phyloP scores from a whole-genome alignment of 2,113 vertebrate genomes.

The Periophthalmus modestus region DNA sequence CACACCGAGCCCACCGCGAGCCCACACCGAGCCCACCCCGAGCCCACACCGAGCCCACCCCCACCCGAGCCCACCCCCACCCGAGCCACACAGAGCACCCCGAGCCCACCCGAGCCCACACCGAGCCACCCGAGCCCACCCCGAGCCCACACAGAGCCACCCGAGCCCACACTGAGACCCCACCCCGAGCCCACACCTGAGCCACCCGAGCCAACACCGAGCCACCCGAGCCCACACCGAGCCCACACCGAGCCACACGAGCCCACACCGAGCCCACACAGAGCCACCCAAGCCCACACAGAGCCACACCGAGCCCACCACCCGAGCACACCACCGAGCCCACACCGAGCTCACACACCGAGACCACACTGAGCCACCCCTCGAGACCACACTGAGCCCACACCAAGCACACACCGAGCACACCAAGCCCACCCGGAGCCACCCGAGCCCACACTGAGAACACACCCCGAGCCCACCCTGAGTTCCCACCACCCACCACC shows the following conservation, averaged over 20 bases:
- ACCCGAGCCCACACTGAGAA: constrained; percentile 34
- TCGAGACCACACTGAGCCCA: constrained; percentile 40
- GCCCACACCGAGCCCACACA: constrained; percentile 35
- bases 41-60: constrained; percentile 42
- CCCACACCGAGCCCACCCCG: constrained; percentile 36
- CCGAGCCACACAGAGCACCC: constrained; percentile 34
- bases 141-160: constrained; percentile 19
- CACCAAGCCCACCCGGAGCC: constrained; percentile 38
- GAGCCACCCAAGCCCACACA: no score
- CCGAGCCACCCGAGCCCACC: constrained; percentile 49
- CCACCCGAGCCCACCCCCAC: constrained; percentile 37
- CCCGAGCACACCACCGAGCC: constrained; percentile 21
- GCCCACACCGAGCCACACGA: constrained; percentile 7
- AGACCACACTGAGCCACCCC: constrained; percentile 35
- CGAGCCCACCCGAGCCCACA: constrained; percentile 38
- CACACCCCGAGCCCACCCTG: constrained; percentile 24
- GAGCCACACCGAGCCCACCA: constrained; percentile 47
- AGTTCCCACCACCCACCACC: no score
- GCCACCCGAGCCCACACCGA: constrained; percentile 16
- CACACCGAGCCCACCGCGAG: constrained; percentile 4
- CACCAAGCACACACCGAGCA: constrained; percentile 25
- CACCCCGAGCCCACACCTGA: constrained; percentile 35
- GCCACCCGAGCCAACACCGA: no score
- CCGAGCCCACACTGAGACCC: constrained; percentile 36
- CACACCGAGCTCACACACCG: constrained; percentile 1